A percentile compares a stretch with the other conserved stretches of the same genome.
Conservation (phyloP, 1,140 invertebrate genomes). For the Trialeurodes vaporariorum region DNA sequence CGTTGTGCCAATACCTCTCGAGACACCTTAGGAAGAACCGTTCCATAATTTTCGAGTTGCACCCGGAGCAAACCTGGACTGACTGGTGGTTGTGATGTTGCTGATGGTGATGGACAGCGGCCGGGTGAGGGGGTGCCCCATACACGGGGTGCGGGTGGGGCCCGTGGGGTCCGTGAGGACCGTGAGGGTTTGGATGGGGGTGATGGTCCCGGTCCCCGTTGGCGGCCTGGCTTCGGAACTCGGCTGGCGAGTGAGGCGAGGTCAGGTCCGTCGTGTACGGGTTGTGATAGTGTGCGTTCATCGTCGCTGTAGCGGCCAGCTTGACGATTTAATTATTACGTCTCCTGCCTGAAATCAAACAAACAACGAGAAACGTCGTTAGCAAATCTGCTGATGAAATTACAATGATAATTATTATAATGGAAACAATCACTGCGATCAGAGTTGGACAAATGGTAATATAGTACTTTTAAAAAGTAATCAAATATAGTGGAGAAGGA, state of each 20-base stretch:
- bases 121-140: neutral
- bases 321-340: constrained; percentile 18
- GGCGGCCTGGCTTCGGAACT: neutral
- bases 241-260: constrained; percentile 24
- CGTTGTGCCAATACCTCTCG: constrained; percentile 87
- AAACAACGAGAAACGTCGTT: no score
- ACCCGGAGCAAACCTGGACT: constrained; percentile 37
- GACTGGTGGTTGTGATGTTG: constrained; percentile 21
- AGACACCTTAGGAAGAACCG: constrained; percentile 46
- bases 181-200: constrained; percentile 22
- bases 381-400: no score
- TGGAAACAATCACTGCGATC: no score
- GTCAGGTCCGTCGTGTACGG: constrained; percentile 25
- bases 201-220: constrained; percentile 16
- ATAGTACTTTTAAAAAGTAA: no score
- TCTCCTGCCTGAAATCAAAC: neutral
- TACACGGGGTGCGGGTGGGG: constrained; percentile 9
- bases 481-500: no score
- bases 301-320: constrained; percentile 28
- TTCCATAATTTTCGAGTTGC: constrained; percentile 41
- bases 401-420: no score
- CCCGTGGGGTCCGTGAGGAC: constrained; percentile 14
- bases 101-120: constrained; percentile 13
- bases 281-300: constrained; percentile 31
- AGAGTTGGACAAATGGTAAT: no score